Evolutionary conservation across 1,140 invertebrate species (phyloP).

Genomic region (Zaprionus ornatus): DNA sequence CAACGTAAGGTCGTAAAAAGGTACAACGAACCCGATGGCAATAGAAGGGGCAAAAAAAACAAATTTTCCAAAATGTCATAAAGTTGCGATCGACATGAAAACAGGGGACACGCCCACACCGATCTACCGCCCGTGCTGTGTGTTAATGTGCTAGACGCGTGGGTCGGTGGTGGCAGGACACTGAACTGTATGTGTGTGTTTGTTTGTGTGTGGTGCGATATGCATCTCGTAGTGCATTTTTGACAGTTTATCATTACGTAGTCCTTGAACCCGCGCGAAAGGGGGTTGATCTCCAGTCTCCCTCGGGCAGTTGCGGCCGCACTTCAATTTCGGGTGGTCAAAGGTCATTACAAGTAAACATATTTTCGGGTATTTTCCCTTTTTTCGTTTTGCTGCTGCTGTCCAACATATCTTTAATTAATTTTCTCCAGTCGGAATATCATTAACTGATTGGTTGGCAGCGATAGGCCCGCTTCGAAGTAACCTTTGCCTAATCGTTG

Average conservation of each 20-base stretch:
- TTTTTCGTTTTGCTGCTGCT: constrained; percentile 2
- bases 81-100: constrained; percentile 66
- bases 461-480: constrained; percentile 34
- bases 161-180: constrained; percentile 29
- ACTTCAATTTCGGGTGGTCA: constrained; percentile 24
- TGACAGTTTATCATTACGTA: constrained; percentile 73
- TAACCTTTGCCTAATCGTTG: neutral
- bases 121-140: constrained; percentile 28
- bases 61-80: constrained; percentile 60
- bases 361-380: constrained; percentile 41
- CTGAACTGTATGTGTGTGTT: neutral
- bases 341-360: constrained; percentile 57
- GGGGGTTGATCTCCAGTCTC: constrained; percentile 3
- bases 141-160: constrained; percentile 75
- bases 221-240: constrained; percentile 58
- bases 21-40: constrained; percentile 47
- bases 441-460: constrained; percentile 47
- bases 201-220: constrained; percentile 48
- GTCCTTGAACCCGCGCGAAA: constrained; percentile 17
- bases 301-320: constrained; percentile 10
- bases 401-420: constrained; percentile 62
- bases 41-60: constrained; percentile 21
- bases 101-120: constrained; percentile 1
- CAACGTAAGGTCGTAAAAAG: constrained; percentile 59
- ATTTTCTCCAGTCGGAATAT: constrained; percentile 62